A percentile compares a stretch with the other conserved stretches of the same genome.
Conservation (phyloP, 2,888 invertebrate genomes). For the Caenorhabditis uteleia region DNA sequence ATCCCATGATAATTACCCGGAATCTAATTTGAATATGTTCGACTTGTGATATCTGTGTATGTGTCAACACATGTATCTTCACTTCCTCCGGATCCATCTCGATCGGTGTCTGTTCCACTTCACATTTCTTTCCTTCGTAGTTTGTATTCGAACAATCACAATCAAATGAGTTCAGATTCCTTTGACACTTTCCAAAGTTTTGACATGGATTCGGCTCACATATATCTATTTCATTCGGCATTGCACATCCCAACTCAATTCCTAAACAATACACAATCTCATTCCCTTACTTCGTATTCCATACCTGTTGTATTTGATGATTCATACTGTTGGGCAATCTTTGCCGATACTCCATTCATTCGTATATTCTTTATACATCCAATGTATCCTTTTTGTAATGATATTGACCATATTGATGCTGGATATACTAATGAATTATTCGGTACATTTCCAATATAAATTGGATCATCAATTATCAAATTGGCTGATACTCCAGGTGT, state of each 20-base stretch:
- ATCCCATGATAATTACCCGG: too few species aligned
- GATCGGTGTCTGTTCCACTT: conserved; percentile 43
- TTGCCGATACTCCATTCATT: conserved; percentile 66
- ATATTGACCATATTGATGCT: conserved; percentile 50
- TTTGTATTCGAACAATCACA: conserved; percentile 64
- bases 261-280: too few species aligned
- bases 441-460: conserved; percentile 36
- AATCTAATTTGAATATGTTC: conserved; percentile 39
- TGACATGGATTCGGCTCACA: conserved; percentile 62
- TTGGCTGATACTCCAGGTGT: conserved; percentile 68
- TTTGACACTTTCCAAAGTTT: conserved; percentile 58
- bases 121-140: conserved; percentile 61
- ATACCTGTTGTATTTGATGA: conserved; percentile 44
- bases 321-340: conserved; percentile 61
- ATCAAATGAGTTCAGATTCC: conserved; percentile 41
- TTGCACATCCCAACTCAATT: conserved; percentile 56
- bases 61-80: conserved; percentile 34
- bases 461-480: conserved; percentile 57
- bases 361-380: conserved; percentile 68
- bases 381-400: conserved; percentile 55
- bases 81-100: conserved; percentile 42
- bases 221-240: conserved; percentile 32
- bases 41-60: conserved; percentile 31
- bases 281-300: not conserved
- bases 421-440: conserved; percentile 41